phyloP scores from a whole-genome alignment of 2,888 invertebrate genomes.

The Epinotia nisella region DNA sequence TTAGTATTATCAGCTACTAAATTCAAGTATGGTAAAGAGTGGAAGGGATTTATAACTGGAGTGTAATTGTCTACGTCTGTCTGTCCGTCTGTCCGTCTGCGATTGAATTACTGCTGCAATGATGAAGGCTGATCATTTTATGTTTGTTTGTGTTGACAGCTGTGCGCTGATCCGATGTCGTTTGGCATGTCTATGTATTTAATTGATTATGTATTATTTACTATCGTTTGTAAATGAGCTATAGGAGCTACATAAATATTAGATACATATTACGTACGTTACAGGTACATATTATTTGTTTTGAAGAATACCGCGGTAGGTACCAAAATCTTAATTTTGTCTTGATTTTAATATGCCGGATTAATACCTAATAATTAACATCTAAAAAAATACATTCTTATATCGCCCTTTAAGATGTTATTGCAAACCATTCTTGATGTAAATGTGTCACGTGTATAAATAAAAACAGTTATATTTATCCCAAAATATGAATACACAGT shows the following conservation, averaged over 20 bases:
- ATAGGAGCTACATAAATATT: not conserved
- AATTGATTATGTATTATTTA: constrained; percentile 23
- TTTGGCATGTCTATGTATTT: constrained; percentile 25
- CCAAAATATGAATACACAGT: too few relatives aligned
- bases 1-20: constrained; percentile 39
- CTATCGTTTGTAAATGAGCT: not conserved
- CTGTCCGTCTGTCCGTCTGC: constrained; percentile 50
- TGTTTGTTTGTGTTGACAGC: constrained; percentile 47
- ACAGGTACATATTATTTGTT: not conserved
- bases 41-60: constrained; percentile 62
- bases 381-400: too few relatives aligned
- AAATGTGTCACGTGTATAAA: too few relatives aligned
- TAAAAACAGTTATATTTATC: too few relatives aligned
- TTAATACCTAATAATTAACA: too few relatives aligned
- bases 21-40: constrained; percentile 59
- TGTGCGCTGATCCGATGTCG: constrained; percentile 30
- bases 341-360: too few relatives aligned
- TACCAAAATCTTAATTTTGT: too few relatives aligned
- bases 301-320: too few relatives aligned
- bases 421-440: too few relatives aligned
- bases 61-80: constrained; percentile 62
- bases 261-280: not conserved
- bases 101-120: constrained; percentile 52
- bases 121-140: constrained; percentile 50
- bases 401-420: too few relatives aligned